These are phyloP conservation scores for Lysandra bellargus DNA, from an alignment of 2,888 invertebrate species.

Conservation along the genomic window DNA sequence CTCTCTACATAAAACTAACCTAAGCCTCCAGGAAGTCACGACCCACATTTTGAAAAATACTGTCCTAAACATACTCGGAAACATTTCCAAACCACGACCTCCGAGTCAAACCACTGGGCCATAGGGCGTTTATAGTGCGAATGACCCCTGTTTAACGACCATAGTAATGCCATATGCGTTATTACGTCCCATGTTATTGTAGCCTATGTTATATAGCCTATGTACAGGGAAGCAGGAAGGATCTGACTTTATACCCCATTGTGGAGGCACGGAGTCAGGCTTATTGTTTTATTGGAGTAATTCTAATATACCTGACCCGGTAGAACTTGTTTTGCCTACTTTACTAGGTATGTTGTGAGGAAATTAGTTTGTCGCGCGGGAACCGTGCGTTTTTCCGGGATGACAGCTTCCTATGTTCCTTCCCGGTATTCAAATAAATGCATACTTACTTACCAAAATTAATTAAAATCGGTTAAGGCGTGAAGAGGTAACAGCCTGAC, in stretches of 20 bases:
- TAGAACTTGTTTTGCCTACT: neutral
- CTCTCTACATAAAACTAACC: neutral
- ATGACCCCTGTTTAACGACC: neutral
- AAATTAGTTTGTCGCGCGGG: neutral
- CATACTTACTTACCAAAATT: no score
- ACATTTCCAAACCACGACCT: neutral
- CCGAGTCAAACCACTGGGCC: neutral
- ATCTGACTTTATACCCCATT: slow-evolving; percentile 7
- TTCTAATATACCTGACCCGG: neutral
- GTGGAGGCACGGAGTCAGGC: neutral
- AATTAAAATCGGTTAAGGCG: no score
- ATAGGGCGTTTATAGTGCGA: neutral
- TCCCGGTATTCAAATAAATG: no score
- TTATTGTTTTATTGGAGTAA: neutral
- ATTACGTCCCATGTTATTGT: neutral
- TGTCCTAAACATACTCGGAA: no score
- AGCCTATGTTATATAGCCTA: neutral
- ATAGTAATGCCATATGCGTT: neutral
- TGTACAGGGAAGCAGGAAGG: neutral
- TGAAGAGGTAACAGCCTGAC: no score
- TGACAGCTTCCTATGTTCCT: no score
- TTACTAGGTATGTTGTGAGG: neutral
- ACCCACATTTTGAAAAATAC: no score
- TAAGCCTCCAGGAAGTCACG: no score
- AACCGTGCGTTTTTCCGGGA: neutral